Evolutionary conservation across 2,888 invertebrate genomes (phyloP).

Genomic region (Phalangium opilio): DNA sequence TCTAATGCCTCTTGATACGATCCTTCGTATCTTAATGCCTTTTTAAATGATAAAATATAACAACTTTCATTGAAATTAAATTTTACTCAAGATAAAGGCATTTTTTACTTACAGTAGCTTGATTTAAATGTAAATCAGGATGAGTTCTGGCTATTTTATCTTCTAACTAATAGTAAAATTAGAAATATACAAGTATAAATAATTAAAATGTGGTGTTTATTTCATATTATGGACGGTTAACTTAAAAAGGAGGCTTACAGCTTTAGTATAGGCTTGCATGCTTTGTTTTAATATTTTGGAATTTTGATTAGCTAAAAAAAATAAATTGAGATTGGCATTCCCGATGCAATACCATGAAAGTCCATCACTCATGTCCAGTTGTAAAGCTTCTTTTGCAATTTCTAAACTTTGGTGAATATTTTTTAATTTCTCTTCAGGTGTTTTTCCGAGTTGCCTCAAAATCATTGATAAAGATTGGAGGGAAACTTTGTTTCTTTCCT

Average conservation of each 20-base stretch:
- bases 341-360: conserved; percentile 69
- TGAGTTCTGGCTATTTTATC: conserved; percentile 35
- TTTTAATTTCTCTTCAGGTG: conserved; percentile 38
- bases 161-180: conserved; percentile 1
- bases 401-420: conserved; percentile 54
- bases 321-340: conserved; percentile 66
- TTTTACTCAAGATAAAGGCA: too few relatives aligned
- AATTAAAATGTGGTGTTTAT: too few relatives aligned
- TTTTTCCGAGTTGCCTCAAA: conserved; percentile 46
- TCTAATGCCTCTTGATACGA: conserved; percentile 52
- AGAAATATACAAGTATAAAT: too few relatives aligned
- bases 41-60: conserved; percentile 3
- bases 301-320: conserved; percentile 57
- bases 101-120: conserved; percentile 59
- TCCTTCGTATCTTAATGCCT: conserved; percentile 66
- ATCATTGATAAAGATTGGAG: conserved; percentile 67
- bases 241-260: conserved; percentile 46
- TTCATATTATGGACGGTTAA: too few relatives aligned
- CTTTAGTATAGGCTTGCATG: conserved; percentile 64
- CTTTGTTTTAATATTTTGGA: conserved; percentile 52
- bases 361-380: conserved; percentile 58
- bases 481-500: conserved; percentile 57
- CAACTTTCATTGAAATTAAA: too few relatives aligned
- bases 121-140: conserved; percentile 68
- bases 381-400: conserved; percentile 65